Evolutionary conservation across 2,797 vertebrate genomes (phyloP).

Genomic region (Sebastes cheni): DNA sequence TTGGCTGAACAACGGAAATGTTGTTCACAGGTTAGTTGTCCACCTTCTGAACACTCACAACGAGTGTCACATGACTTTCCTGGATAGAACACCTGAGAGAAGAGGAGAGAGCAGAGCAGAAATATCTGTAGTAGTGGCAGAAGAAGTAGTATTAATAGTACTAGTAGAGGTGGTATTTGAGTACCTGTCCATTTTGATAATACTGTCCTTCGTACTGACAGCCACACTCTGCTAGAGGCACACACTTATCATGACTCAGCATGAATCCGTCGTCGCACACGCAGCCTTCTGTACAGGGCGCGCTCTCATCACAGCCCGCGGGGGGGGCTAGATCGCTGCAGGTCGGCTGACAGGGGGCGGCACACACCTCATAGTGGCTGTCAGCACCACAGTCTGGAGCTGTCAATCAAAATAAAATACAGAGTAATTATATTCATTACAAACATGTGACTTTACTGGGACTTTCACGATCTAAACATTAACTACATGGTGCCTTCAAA

Average conservation of each 20-base stretch:
- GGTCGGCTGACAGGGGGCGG: conserved; percentile 23
- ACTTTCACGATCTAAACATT: background rate
- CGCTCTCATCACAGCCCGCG: background rate
- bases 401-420: background rate
- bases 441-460: background rate
- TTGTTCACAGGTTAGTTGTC: background rate
- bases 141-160: background rate
- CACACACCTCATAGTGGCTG: conserved; percentile 38
- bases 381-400: conserved; percentile 12
- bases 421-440: background rate
- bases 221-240: conserved; percentile 76
- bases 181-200: conserved; percentile 24
- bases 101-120: background rate
- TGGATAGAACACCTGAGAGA: conserved; percentile 31
- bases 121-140: background rate
- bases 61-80: conserved; percentile 8
- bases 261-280: conserved; percentile 69
- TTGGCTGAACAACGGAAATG: conserved; percentile 9
- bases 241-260: conserved; percentile 73
- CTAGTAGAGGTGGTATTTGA: background rate
- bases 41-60: conserved; percentile 28
- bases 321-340: background rate
- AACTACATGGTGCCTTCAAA: background rate
- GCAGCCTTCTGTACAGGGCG: conserved; percentile 26
- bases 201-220: conserved; percentile 64